Base-by-base conservation (phyloP, 2,797 vertebrate species). In the Monodelphis domestica region DNA sequence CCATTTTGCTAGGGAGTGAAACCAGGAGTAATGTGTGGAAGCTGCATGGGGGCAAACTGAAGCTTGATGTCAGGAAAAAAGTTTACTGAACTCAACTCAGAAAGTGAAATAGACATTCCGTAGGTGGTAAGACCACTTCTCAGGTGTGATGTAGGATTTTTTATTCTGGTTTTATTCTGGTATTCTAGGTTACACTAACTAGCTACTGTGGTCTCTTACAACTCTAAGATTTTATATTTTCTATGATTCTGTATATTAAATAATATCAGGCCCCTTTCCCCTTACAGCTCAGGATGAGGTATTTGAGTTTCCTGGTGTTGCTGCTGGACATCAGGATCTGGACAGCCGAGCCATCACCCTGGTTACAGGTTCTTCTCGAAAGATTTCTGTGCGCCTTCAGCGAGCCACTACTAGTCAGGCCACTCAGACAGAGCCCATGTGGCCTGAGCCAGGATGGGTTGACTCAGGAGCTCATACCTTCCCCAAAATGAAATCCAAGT, bases 401-500 rank as follows among this genome's bases (percentile, higher is more conserved):
- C 98, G 99, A 45, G 98, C 99, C 29, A 99, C 99, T 90, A 98
- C 99, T 91, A 99, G 99, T 98, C 99, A 99, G 98, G 99, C 99
- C 96, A 99, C 99, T 0, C 99, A 99, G 98, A 99, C 99, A 0
- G 99, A 99, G 52, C 99, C 99, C 0, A 98, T 99, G 89, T 99
- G 99, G 99, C 98, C 99, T 0, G 99, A 99, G 38, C 98, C 98
- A 33, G 98, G 98, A 95, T 99, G 99, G 99, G 98, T 98, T 0
- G 99, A 99, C 63, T 97, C 98, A 0, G 99, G 99, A 54, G 99
- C 99, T 14, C 99, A 99, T 96, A 99, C 99, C 45, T 99, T 99
- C 95, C 99, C 99, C 87, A 99, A 99, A 98, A 99, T 99, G 99
- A 99, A 99, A 97, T 99, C 99, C 97, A 99, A 99, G 91, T 98